phyloP scores from a whole-genome alignment of 2,888 invertebrate species.

The Fragum sueziense region DNA sequence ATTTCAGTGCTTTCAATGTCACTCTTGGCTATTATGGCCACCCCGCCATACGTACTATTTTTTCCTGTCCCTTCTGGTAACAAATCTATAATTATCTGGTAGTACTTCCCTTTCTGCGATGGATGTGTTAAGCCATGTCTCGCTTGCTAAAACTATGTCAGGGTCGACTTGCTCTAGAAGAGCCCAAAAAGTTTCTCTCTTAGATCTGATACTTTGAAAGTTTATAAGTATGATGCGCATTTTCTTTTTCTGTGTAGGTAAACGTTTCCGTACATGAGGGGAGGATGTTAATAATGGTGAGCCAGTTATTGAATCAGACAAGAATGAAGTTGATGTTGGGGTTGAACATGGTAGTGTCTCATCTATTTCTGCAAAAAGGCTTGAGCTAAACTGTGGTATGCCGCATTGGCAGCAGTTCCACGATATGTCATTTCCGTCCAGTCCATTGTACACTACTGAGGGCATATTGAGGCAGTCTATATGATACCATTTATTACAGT shows the following conservation, averaged over 20 bases:
- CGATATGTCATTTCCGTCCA: too few species aligned
- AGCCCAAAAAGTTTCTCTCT: constrained; percentile 42
- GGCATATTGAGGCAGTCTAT: too few species aligned
- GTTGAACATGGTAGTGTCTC: too few species aligned
- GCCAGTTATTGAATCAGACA: too few species aligned
- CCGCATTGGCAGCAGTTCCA: too few species aligned
- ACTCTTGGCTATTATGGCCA: constrained; percentile 37
- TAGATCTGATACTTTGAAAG: constrained; percentile 42
- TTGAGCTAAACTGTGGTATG: too few species aligned
- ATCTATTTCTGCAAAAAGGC: too few species aligned
- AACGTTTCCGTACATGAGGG: too few species aligned
- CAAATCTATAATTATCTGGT: constrained; percentile 35
- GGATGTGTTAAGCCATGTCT: constrained; percentile 25
- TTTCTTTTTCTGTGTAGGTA: constrained; percentile 23
- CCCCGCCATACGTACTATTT: constrained; percentile 27
- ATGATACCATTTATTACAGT: too few species aligned
- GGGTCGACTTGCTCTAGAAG: constrained; percentile 33
- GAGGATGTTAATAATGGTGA: too few species aligned
- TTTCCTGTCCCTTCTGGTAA: constrained; percentile 18
- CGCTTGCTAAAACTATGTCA: constrained; percentile 31
- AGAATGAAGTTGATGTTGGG: too few species aligned
- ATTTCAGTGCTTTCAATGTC: constrained; percentile 41
- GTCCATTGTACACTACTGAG: too few species aligned
- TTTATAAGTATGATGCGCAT: constrained; percentile 27
- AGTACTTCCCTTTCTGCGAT: constrained; percentile 33